Conservation (phyloP, 2,113 vertebrate genomes). For the Oncorhynchus mykiss region DNA sequence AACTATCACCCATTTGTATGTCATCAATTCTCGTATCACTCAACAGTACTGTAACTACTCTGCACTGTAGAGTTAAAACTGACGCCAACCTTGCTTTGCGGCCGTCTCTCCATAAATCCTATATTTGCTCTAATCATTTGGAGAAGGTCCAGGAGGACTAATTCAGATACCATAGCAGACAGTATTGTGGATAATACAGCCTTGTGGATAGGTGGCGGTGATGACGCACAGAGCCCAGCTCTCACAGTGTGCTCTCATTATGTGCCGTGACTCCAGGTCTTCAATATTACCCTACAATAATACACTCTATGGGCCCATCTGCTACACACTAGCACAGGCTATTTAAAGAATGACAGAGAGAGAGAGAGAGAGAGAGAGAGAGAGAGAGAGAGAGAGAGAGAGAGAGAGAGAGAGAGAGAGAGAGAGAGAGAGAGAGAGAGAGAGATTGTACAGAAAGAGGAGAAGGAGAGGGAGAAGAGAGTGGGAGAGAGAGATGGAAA, state of each 20-base stretch:
- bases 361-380: no score
- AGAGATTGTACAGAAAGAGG: no score
- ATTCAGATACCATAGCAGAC: constrained; percentile 9
- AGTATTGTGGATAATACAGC: constrained; percentile 30
- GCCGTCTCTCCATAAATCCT: no score
- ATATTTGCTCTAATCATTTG: not conserved
- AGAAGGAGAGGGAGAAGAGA: no score
- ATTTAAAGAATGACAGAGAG: constrained; percentile 42
- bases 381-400: no score
- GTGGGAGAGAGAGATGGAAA: constrained; percentile 13
- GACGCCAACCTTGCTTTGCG: no score
- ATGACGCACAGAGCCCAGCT: constrained; percentile 50
- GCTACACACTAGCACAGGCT: constrained; percentile 42
- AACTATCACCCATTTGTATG: no score
- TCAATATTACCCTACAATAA: constrained; percentile 64
- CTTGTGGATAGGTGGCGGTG: constrained; percentile 34
- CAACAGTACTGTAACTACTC: no score
- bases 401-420: no score
- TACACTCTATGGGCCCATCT: constrained; percentile 56
- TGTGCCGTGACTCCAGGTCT: constrained; percentile 58
- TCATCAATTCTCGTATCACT: no score
- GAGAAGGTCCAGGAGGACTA: constrained; percentile 29
- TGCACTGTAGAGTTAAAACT: no score
- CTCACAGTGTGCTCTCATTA: constrained; percentile 61
- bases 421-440: no score